Evolutionary conservation across 2,797 vertebrate genomes (phyloP), one percentile per base, ranked within the genome.

Genomic region (Anguilla obscura): DNA sequence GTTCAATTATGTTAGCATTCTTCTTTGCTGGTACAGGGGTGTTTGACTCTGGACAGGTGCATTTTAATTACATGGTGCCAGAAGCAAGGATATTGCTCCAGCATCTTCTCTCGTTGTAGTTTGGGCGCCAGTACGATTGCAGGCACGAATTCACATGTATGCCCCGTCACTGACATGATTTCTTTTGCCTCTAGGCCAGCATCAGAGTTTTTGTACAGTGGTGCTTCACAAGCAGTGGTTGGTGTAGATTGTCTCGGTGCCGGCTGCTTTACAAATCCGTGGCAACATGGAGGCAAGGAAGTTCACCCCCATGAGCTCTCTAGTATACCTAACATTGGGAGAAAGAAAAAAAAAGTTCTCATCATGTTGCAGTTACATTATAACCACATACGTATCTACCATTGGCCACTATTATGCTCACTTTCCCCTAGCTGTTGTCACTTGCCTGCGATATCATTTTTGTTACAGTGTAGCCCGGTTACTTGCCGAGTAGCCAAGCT

Each of bases 251-350:
- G 60, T 83, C 4, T 82, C 7, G 5, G 76, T 83, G 52, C 45
- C 85, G 0, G n/a, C 66, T 50, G 24, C 18, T 52, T 27, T 87
- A 33, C 86, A 80, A 5, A 87, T 87, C 8, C 76, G 74, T 1
- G 76, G 86, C 52, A 87, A 48, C 71, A 83, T 87, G 45, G 56
- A 76, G 21, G 24, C 21, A 12, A 82, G 76, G 52, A 33, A 52
- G 16, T 87, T 63, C 3, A 87, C 9, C 21, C 86, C 86, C 76
- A 83, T 87, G 10, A 76, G 74, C 52, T 87, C 86, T 79, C 69
- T 69, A 16, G 86, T 80, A 56, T 87, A 87, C 86, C 30, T 63
- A 24, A 60, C 30, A 2, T 21, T 30, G 33, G 58, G 36, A 60
- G 0, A 85, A 85, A 60, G 36, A 60, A 21, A 85, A 63, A 33